These are phyloP conservation scores for Drosophila fuyamai DNA, from an alignment of 1,140 invertebrate genomes.

Conservation along the genomic window DNA sequence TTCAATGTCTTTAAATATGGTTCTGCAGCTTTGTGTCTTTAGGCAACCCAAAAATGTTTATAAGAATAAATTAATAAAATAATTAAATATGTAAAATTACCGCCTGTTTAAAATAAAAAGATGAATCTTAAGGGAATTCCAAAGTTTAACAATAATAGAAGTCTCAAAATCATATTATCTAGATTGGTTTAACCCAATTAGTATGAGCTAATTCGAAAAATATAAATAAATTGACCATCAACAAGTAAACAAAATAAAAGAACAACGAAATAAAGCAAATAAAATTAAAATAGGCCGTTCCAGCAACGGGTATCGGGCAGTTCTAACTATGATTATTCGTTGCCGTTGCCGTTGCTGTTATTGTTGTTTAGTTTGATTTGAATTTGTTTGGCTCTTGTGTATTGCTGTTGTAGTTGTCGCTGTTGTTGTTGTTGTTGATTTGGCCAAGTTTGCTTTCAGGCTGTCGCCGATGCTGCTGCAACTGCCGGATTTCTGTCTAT, in stretches of 20 bases:
- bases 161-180: too few relatives aligned
- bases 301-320: slow-evolving; percentile 2
- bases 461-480: slow-evolving; percentile 54
- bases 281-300: not conserved
- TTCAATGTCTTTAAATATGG: too few relatives aligned
- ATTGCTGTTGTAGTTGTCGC: slow-evolving; percentile 44
- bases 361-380: slow-evolving; percentile 71
- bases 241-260: slow-evolving; percentile 1
- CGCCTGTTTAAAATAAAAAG: too few relatives aligned
- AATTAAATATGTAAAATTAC: too few relatives aligned
- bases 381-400: slow-evolving; percentile 75
- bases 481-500: slow-evolving; percentile 69
- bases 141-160: too few relatives aligned
- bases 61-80: too few relatives aligned
- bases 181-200: not conserved
- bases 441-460: slow-evolving; percentile 56
- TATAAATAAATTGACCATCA: not conserved
- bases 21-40: too few relatives aligned
- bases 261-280: not conserved
- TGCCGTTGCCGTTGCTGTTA: slow-evolving; percentile 2
- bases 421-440: slow-evolving; percentile 54
- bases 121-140: too few relatives aligned
- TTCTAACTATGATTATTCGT: slow-evolving; percentile 8
- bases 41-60: too few relatives aligned
- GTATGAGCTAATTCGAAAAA: not conserved